phyloP scores from a whole-genome alignment of 2,888 invertebrate species.

The Ctenicera cuprea region DNA sequence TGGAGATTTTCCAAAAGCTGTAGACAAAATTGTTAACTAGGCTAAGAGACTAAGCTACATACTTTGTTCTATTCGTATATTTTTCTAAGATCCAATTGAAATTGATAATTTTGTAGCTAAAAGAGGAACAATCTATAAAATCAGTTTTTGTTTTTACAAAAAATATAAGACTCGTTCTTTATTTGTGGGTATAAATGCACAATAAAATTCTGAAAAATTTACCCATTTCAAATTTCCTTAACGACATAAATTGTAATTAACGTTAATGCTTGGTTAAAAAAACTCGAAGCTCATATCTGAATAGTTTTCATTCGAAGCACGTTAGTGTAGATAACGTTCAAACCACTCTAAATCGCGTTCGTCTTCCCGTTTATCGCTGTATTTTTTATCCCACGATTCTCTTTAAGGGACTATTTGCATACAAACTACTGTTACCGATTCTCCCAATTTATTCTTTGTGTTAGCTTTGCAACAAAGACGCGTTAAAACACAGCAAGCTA shows the following conservation, averaged over 20 bases:
- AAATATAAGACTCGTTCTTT: no score
- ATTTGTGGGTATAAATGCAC: no score
- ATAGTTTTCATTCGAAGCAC: conserved; percentile 32
- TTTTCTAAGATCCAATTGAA: no score
- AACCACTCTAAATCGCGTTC: conserved; percentile 31
- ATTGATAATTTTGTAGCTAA: no score
- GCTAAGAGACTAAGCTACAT: no score
- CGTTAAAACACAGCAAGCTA: not conserved
- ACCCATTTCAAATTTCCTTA: not conserved
- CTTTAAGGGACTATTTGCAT: conserved; percentile 27
- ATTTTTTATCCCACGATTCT: conserved; percentile 24
- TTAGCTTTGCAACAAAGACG: conserved; percentile 9
- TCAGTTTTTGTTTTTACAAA: no score
- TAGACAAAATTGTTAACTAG: no score
- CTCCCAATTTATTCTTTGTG: conserved; percentile 22
- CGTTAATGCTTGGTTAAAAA: conserved; percentile 2
- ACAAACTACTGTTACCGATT: conserved; percentile 23
- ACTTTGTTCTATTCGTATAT: no score
- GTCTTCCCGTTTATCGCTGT: conserved; percentile 28
- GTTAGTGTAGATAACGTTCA: conserved; percentile 31
- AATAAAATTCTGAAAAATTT: no score
- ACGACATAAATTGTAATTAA: conserved; percentile 10
- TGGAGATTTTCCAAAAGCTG: no score
- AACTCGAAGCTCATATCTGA: conserved; percentile 5
- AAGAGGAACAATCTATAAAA: no score